phyloP scores from a whole-genome alignment of 2,888 invertebrate species.

The Leucophenga montana region DNA sequence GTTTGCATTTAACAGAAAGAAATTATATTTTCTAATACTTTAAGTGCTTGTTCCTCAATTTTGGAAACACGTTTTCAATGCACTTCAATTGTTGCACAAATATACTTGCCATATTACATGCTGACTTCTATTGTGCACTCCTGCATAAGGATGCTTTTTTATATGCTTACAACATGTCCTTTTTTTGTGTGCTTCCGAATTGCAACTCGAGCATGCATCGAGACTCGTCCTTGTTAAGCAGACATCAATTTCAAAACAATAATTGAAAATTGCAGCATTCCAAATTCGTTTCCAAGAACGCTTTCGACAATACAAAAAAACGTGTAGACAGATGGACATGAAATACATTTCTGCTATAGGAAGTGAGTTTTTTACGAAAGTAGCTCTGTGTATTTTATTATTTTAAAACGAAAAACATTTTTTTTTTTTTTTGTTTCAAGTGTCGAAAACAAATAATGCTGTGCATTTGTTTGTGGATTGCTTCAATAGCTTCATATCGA shows the following conservation, averaged over 20 bases:
- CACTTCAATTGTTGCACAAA: slow-evolving; percentile 23
- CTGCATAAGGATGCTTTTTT: background rate
- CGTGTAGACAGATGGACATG: too few relatives aligned
- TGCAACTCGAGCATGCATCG: slow-evolving; percentile 52
- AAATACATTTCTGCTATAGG: too few relatives aligned
- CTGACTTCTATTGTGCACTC: slow-evolving; percentile 2
- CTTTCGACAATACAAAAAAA: too few relatives aligned
- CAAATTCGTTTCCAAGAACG: slow-evolving; percentile 31
- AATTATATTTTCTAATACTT: too few relatives aligned
- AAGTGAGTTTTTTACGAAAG: too few relatives aligned
- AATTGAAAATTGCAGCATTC: slow-evolving; percentile 65
- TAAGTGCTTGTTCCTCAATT: too few relatives aligned
- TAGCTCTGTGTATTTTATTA: too few relatives aligned
- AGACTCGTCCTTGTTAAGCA: slow-evolving; percentile 53
- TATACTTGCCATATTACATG: slow-evolving; percentile 20
- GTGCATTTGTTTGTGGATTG: slow-evolving; percentile 1
- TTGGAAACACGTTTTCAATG: slow-evolving; percentile 15
- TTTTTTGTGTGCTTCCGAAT: slow-evolving; percentile 21
- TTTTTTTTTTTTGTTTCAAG: background rate
- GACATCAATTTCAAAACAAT: slow-evolving; percentile 64
- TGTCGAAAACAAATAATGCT: slow-evolving; percentile 13
- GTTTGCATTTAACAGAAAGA: too few relatives aligned
- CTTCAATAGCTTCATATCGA: too few relatives aligned
- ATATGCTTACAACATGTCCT: background rate
- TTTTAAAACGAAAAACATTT: too few relatives aligned